Percentiles rank a stretch among this genome's conserved stretches.
These are phyloP conservation scores for Sphinx pinastri DNA, from an alignment of 2,888 invertebrate species.

Conservation along the genomic window DNA sequence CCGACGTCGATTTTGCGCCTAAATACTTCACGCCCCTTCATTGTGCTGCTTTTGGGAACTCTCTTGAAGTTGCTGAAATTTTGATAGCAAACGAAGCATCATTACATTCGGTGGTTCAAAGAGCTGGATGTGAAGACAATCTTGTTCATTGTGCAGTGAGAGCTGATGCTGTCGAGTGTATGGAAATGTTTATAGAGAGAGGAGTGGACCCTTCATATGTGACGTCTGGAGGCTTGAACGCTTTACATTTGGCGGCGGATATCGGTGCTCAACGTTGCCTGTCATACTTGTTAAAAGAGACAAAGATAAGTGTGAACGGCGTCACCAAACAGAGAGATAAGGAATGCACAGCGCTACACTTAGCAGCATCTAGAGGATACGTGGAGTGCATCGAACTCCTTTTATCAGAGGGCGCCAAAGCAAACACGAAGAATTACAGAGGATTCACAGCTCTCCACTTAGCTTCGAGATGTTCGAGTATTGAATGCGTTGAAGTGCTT, in stretches of 20 bases:
- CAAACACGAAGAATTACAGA: constrained; percentile 89
- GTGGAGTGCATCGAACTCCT: constrained; percentile 91
- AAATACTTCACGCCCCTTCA: constrained; percentile 93
- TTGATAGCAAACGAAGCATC: constrained; percentile 89
- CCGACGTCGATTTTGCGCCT: constrained; percentile 87
- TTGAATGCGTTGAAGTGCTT: constrained; percentile 91
- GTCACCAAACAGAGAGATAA: constrained; percentile 88
- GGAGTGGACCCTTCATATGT: constrained; percentile 90
- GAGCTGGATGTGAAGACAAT: constrained; percentile 88
- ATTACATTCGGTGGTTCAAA: constrained; percentile 87
- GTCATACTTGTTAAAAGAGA: constrained; percentile 89
- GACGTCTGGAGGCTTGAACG: constrained; percentile 89
- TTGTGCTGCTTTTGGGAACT: constrained; percentile 95
- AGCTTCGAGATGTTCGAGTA: constrained; percentile 90
- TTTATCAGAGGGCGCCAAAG: constrained; percentile 90
- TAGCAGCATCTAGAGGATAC: constrained; percentile 94
- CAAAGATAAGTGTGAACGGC: constrained; percentile 88
- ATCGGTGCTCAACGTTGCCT: constrained; percentile 89
- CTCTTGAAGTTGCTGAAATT: constrained; percentile 90
- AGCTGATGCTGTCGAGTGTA: constrained; percentile 90
- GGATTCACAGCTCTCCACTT: constrained; percentile 94
- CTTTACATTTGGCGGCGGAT: constrained; percentile 92
- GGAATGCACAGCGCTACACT: constrained; percentile 91
- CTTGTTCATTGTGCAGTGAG: constrained; percentile 93
- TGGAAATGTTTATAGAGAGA: constrained; percentile 88